Percentiles rank a stretch among this genome's conserved stretches.
Evolutionary conservation across 2,888 invertebrate species (phyloP).

Genomic region (Diachrysia chrysitis): DNA sequence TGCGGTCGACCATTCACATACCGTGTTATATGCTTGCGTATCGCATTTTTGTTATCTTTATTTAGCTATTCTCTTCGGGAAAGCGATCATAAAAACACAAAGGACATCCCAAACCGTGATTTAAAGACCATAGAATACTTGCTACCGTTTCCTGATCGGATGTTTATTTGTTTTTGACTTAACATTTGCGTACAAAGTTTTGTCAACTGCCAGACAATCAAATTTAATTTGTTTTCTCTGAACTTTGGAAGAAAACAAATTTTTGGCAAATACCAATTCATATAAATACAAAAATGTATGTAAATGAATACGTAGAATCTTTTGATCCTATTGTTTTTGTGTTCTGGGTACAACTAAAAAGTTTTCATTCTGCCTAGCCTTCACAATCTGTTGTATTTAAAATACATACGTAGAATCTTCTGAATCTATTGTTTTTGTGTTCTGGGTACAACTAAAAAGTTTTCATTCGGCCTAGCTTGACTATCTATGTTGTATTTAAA

Average conservation of each 20-base stretch:
- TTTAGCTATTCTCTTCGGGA: slow-evolving; percentile 54
- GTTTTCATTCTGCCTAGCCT: too few relatives aligned
- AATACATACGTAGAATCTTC: background rate
- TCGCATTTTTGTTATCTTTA: slow-evolving; percentile 54
- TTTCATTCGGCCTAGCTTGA: too few relatives aligned
- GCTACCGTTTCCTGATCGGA: slow-evolving; percentile 52
- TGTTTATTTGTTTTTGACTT: slow-evolving; percentile 56
- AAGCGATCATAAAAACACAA: slow-evolving; percentile 62
- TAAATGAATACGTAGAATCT: background rate
- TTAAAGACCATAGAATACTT: slow-evolving; percentile 55
- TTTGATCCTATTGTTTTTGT: background rate
- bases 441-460: too few relatives aligned
- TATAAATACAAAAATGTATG: background rate
- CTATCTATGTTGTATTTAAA: too few relatives aligned
- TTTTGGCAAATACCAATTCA: background rate
- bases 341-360: too few relatives aligned
- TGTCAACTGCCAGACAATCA: slow-evolving; percentile 38
- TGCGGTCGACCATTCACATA: slow-evolving; percentile 2
- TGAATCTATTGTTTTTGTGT: background rate
- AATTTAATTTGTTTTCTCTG: slow-evolving; percentile 45
- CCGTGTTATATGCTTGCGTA: slow-evolving; percentile 29
- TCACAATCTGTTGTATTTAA: too few relatives aligned
- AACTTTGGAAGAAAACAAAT: background rate
- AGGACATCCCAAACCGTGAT: slow-evolving; percentile 55
- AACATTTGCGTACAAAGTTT: slow-evolving; percentile 47